Base-by-base conservation (phyloP, 2,888 invertebrate species). In the Athalia rosae region DNA sequence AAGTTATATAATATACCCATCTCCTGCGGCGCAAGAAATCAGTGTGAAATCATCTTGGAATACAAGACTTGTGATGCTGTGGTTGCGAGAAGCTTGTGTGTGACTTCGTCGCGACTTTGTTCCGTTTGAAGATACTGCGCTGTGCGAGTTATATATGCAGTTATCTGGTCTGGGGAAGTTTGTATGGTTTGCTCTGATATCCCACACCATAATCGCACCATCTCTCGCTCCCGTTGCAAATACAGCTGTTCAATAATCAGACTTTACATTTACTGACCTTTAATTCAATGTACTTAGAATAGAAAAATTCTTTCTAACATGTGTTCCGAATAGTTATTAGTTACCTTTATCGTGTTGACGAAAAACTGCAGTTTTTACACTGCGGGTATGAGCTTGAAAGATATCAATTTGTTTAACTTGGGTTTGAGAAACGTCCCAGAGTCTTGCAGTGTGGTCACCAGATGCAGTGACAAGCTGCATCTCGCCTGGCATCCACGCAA, bases 211-310 rank as follows among this genome's bases (percentile, higher is more conserved):
- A 15, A 98, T 95, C 83, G 94, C 94, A 0, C 98, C 97, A 90
- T 98, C 98, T 50, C 98, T 91, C 0, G 96, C 95, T 15, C 98
- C 97, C 0, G 96, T 96, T 0, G 96, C 97, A 91, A 98, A 97
- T 2, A 96, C 94, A 76, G 93, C 94, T 83, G 92, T 88, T 90
- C 85, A 15, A 71, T 64, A 53, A 28, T 41, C n/a, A n/a, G n/a
- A 74, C 3, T 41, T 43, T 11, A 7, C 47, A 43, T 64, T 71
- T 59, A 11, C 43, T 56, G 43, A 28, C 43, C 6, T 53, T 11
- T n/a, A 71, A 56, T 5, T 50, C 50, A 11, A 50, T 67, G 41
- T 63, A 15, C 58, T 41, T 3, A 13, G 9, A 11, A 64, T 67
- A 8, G 6, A 67, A 43, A 4, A 5, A 9, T 77, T 77, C 47